Conservation (phyloP, 2,888 invertebrate genomes). For the Periphyllus acericola region DNA sequence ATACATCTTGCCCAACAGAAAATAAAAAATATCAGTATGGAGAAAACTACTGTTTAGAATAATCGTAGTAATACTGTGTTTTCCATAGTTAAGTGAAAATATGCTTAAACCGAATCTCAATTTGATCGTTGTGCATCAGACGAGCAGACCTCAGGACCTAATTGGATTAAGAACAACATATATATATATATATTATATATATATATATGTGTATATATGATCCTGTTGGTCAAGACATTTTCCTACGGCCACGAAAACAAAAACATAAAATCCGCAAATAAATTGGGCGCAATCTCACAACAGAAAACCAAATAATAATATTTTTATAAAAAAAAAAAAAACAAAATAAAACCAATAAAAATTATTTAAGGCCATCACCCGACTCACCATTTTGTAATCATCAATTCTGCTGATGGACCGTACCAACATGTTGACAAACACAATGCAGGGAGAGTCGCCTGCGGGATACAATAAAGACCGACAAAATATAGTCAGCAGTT, state of each 20-base stretch:
- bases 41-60: slow-evolving; percentile 4
- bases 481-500: slow-evolving; percentile 58
- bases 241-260: slow-evolving; percentile 49
- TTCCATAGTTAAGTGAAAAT: background rate
- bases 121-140: slow-evolving; percentile 53
- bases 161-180: slow-evolving; percentile 17
- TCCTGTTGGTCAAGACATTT: slow-evolving; percentile 59
- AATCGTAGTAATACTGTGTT: background rate
- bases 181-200: too few relatives aligned
- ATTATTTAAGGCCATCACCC: slow-evolving; percentile 65
- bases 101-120: slow-evolving; percentile 19
- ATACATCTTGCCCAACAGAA: slow-evolving; percentile 53
- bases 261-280: slow-evolving; percentile 59
- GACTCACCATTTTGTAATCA: slow-evolving; percentile 99
- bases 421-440: slow-evolving; percentile 93
- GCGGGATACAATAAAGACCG: slow-evolving; percentile 62
- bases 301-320: slow-evolving; percentile 60
- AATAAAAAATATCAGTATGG: background rate
- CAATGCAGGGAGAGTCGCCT: slow-evolving; percentile 76
- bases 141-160: slow-evolving; percentile 48
- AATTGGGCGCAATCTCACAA: slow-evolving; percentile 61
- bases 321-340: slow-evolving; percentile 52
- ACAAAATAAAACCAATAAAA: slow-evolving; percentile 53
- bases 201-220: too few relatives aligned
- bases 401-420: slow-evolving; percentile 99